Evolutionary conservation across 2,888 invertebrate genomes (phyloP), one percentile per base, ranked within the genome.

Genomic region (Petrophora chlorosata): DNA sequence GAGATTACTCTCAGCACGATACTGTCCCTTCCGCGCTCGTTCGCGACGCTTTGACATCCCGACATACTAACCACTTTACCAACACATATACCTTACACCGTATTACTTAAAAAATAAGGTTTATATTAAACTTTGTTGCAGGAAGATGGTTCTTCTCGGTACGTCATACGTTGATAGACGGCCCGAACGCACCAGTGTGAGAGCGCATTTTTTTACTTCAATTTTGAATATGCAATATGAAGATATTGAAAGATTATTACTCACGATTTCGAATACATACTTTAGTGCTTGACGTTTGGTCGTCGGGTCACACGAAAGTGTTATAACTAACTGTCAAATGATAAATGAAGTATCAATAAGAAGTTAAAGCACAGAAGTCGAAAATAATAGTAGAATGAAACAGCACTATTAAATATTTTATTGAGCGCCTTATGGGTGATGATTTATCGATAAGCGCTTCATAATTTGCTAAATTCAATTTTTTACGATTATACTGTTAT

Each of bases 1-100:
- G 70, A 88, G 88, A 90, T 90, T 90, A 79, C 89, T 89, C 90
- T 86, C 90, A 90, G 90, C 90, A 90, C 87, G 90, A 89, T 85
- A 88, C 87, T 85, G 85, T 87, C 88, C 89, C 76, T 85, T 85
- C 85, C 84, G 83, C 85, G 87, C 85, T 87, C 86, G 85, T 85
- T 83, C 85, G 87, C 89, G 87, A 85, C 86, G 88, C 89, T 90
- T 88, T 90, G 90, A 90, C 90, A 89, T 83, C 87, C 89, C 86
- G 88, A 85, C 85, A 70, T 71, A 67, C 65, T 55, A 68, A 68
- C 67, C 73, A 59, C 53, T 60, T 61, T 61, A 63, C 38, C 49
- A 41, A 53, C 56, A 63, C 52, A 49, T 12, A 25, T 38, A 3
- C 28, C 19, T 53, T 56, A 58, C 36, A 50, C 67, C 63, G 59